Evolutionary conservation across 2,797 vertebrate genomes (phyloP).

Genomic region (Heteromormyrus szaboi): DNA sequence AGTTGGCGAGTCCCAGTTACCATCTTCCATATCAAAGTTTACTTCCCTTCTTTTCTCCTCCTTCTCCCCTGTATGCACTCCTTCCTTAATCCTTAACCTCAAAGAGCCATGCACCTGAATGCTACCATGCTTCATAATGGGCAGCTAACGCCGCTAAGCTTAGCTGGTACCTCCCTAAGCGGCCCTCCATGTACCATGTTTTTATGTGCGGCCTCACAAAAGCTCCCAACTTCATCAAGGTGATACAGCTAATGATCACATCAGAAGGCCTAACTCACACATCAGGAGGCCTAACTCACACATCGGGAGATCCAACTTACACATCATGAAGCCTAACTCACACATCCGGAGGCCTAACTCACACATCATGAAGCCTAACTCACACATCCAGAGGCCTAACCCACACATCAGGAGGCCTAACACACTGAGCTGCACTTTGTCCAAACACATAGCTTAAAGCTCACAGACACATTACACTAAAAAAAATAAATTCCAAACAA

Average conservation of each 20-base stretch:
- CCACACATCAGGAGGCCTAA: background rate
- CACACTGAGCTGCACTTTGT: background rate
- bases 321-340: background rate
- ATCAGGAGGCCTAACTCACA: background rate
- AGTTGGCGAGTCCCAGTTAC: background rate
- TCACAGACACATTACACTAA: slow-evolving; percentile 52
- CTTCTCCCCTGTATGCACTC: background rate
- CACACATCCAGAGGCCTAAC: background rate
- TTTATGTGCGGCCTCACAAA: background rate
- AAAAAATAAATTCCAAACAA: slow-evolving; percentile 47
- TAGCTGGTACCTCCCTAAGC: background rate
- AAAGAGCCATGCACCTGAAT: background rate
- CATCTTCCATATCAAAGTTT: background rate
- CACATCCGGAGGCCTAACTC: background rate
- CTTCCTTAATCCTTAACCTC: background rate
- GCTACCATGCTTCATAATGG: background rate
- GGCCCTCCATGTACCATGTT: background rate
- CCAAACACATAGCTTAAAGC: slow-evolving; percentile 18
- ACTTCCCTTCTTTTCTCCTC: background rate
- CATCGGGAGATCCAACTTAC: accelerated
- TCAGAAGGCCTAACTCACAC: background rate
- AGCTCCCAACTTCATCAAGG: background rate
- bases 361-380: background rate
- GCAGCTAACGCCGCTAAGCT: background rate
- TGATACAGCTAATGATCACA: background rate